Evolutionary conservation across 2,888 invertebrate species (phyloP).

Genomic region (Athalia cordata): DNA sequence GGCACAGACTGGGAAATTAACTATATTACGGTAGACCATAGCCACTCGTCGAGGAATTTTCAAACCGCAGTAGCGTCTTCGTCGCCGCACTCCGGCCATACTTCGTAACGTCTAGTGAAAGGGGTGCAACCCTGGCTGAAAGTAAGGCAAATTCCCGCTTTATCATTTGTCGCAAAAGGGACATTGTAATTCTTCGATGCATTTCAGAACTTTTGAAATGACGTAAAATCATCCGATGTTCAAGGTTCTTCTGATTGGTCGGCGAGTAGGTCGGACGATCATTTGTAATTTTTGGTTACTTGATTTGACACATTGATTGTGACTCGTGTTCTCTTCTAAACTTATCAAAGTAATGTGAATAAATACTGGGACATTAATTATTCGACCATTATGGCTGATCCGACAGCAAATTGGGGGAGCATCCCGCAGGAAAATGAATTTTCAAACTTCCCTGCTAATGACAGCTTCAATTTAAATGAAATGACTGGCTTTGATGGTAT

Average conservation of each 20-base stretch:
- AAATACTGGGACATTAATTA: slow-evolving; percentile 47
- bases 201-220: slow-evolving; percentile 57
- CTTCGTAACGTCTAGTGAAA: too few relatives aligned
- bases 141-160: too few relatives aligned
- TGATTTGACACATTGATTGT: slow-evolving; percentile 47
- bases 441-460: slow-evolving; percentile 73
- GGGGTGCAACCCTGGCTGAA: too few relatives aligned
- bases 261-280: slow-evolving; percentile 62
- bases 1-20: slow-evolving; percentile 63
- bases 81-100: not conserved
- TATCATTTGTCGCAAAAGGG: too few relatives aligned
- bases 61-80: slow-evolving; percentile 5
- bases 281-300: slow-evolving; percentile 62
- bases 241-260: slow-evolving; percentile 77
- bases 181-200: not conserved
- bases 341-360: slow-evolving; percentile 40
- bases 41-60: slow-evolving; percentile 11
- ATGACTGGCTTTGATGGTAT: slow-evolving; percentile 83
- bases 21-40: slow-evolving; percentile 45
- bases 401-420: slow-evolving; percentile 62
- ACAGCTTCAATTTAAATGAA: slow-evolving; percentile 81
- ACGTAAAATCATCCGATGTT: slow-evolving; percentile 80
- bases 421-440: slow-evolving; percentile 68
- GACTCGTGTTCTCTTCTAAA: slow-evolving; percentile 64
- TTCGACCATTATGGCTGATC: slow-evolving; percentile 67